These are phyloP conservation scores for Trogon surrucura DNA, from an alignment of 2,113 vertebrate species.

Conservation along the genomic window DNA sequence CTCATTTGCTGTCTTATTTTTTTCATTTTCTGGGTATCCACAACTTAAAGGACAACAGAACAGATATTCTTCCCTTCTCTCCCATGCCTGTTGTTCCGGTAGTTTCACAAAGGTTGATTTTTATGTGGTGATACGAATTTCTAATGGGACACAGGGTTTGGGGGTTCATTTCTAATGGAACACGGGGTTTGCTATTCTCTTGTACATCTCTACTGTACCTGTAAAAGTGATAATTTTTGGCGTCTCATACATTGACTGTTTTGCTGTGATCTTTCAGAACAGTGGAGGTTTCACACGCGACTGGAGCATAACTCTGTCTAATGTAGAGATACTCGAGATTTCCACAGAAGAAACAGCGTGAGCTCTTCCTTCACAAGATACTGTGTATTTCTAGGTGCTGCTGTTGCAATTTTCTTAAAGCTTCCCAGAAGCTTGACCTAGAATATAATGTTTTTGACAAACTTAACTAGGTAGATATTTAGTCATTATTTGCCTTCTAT, in stretches of 20 bases:
- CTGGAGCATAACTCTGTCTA: background rate
- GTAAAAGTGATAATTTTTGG: background rate
- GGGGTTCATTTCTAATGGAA: background rate
- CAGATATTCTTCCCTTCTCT: background rate
- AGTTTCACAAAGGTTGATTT: background rate
- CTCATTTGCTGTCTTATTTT: background rate
- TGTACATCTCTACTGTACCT: background rate
- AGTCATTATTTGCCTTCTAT: background rate
- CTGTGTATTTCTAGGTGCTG: background rate
- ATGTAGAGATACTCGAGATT: background rate
- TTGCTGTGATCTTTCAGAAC: background rate
- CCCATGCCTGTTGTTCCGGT: background rate
- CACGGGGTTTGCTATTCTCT: background rate
- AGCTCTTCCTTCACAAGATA: background rate
- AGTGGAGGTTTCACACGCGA: background rate
- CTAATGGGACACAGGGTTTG: background rate
- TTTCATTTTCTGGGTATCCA: background rate
- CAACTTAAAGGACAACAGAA: background rate
- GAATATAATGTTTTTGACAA: background rate
- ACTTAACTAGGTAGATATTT: background rate
- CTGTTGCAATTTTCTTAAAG: background rate
- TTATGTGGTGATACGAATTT: background rate
- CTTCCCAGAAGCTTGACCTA: background rate
- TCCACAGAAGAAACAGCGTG: rapidly evolving
- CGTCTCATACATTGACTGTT: background rate